Evolutionary conservation across 2,797 vertebrate species (phyloP), one percentile per base, ranked within the genome.

Genomic region (Helarctos malayanus): DNA sequence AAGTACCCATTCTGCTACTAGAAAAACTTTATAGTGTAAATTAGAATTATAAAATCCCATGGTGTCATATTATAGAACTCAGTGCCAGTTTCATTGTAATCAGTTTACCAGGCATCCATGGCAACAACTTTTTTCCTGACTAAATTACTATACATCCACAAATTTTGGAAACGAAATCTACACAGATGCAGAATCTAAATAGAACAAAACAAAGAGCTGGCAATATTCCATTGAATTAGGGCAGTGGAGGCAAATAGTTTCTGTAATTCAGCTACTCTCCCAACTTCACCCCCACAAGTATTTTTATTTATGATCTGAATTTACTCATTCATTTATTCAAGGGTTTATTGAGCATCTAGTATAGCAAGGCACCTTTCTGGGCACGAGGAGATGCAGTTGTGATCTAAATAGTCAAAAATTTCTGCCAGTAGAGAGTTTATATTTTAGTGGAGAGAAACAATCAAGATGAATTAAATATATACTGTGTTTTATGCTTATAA

Each of bases 161-260:
- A 95, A 95, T 96, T 98, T 97, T 98, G 97, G 98, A 97, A 97
- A 95, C 88, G 61, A 97, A 95, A 96, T 97, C 97, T 92, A 98
- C 93, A 96, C 98, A 98, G 97, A 98, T 98, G 98, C 92, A 97
- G 78, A 94, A 97, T 97, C 96, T 94, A 98, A 98, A 97, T 95
- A 97, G 98, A 97, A 97, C 95, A 96, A 98, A 97, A 91, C 93
- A 93, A 94, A 87, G 91, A 92, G 52, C 68, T 98, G 98, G 95
- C 96, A 82, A 81, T 87, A 71, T 82, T 94, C 95, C 97, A 98
- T 38, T 78, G 94, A 95, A 88, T 89, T 78, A 93, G 87, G 90
- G 76, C 84, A 93, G 91, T 93, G 47, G 76, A 94, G 92, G 92
- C 91, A 97, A 85, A 94, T 89, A 90, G 49, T 88, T 73, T 96